Conservation (phyloP, 2,888 invertebrate species). For the Tridacna gigas region DNA sequence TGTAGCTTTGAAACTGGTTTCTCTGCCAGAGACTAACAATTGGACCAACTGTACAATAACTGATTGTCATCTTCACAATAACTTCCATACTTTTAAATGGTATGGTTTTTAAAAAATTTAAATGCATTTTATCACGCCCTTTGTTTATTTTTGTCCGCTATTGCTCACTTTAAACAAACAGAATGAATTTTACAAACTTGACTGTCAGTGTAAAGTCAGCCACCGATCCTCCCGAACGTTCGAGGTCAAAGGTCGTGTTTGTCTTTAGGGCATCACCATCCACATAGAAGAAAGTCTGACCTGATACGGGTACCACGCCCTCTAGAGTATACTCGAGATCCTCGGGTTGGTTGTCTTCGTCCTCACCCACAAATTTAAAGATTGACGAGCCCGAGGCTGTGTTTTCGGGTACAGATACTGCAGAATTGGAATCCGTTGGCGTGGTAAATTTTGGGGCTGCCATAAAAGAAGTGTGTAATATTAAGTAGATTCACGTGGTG, state of each 20-base stretch:
- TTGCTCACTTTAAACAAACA: not conserved
- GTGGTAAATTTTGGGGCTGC: conserved; percentile 10
- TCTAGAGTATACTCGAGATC: not conserved
- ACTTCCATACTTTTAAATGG: too few species aligned
- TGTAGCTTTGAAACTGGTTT: too few species aligned
- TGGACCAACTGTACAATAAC: too few species aligned
- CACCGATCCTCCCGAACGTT: not conserved
- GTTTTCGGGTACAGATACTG: not conserved
- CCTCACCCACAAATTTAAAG: not conserved
- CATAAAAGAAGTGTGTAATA: too few species aligned
- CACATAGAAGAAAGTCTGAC: not conserved
- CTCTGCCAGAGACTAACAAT: too few species aligned
- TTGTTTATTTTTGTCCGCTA: too few species aligned
- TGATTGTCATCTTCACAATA: too few species aligned
- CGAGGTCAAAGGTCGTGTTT: conserved; percentile 1
- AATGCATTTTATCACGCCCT: too few species aligned
- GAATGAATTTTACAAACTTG: not conserved
- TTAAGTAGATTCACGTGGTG: too few species aligned
- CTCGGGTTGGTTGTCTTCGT: not conserved
- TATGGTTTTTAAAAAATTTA: too few species aligned
- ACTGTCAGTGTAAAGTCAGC: not conserved
- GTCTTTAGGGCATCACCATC: conserved; percentile 5
- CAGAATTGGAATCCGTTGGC: not conserved
- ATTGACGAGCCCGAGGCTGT: not conserved
- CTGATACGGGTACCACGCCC: not conserved